These are phyloP conservation scores for Oncopodura yosiiana DNA, from an alignment of 1,140 invertebrate species.

Conservation along the genomic window DNA sequence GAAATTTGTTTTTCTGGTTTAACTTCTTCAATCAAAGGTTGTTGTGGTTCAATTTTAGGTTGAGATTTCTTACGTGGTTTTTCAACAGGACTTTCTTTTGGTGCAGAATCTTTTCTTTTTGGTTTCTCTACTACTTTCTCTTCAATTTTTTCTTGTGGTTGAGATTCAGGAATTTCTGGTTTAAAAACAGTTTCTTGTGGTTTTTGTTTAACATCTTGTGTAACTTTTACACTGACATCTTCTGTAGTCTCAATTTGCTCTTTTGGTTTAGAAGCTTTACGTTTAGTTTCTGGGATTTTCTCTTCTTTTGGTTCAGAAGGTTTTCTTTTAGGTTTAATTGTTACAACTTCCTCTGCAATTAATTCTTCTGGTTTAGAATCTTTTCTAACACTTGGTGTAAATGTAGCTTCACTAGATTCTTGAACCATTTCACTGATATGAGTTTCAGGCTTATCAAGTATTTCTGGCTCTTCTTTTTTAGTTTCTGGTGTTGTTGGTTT, in stretches of 20 bases:
- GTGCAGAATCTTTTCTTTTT: neutral
- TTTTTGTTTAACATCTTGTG: neutral
- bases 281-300: neutral
- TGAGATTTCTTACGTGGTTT: too few species aligned
- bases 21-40: neutral
- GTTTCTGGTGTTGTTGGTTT: too few species aligned
- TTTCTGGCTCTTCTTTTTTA: too few species aligned
- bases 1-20: neutral
- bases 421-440: too few species aligned
- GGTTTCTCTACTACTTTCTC: neutral
- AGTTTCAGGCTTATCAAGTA: too few species aligned
- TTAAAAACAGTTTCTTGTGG: neutral
- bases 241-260: neutral
- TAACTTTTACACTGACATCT: neutral
- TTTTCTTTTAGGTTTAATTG: neutral
- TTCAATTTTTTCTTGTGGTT: too few species aligned
- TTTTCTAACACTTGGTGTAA: too few species aligned
- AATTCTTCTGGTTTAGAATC: too few species aligned
- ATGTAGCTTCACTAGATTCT: too few species aligned
- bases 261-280: neutral
- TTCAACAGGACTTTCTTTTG: neutral
- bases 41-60: too few species aligned
- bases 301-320: neutral
- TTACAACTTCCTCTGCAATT: neutral
- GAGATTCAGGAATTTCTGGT: neutral